Conservation (phyloP, 2,113 vertebrate genomes). For the Canis aureus region DNA sequence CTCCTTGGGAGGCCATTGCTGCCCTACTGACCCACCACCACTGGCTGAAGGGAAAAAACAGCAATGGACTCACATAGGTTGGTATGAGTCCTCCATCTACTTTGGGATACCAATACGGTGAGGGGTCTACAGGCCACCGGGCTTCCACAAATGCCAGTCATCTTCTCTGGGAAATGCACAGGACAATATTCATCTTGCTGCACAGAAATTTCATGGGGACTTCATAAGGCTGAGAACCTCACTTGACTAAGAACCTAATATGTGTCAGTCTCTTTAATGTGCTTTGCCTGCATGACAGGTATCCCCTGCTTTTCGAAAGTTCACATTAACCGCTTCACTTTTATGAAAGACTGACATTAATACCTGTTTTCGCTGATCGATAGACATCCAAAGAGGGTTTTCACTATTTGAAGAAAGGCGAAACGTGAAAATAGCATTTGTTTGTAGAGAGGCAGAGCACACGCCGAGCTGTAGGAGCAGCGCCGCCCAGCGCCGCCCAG, state of each 20-base stretch:
- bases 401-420: not conserved
- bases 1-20: not conserved
- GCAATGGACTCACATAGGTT: not conserved
- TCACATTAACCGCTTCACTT: not conserved
- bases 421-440: not conserved
- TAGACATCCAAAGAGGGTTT: not conserved
- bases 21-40: not conserved
- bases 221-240: not conserved
- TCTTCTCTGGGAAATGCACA: not conserved
- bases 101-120: not conserved
- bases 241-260: not conserved
- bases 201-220: not conserved
- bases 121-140: not conserved
- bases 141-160: not conserved
- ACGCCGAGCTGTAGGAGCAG: not conserved
- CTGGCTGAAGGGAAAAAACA: not conserved
- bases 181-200: not conserved
- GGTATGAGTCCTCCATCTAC: accelerated
- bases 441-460: not conserved
- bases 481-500: not conserved
- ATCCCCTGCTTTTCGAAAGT: not conserved
- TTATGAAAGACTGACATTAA: not conserved
- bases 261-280: not conserved
- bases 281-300: not conserved
- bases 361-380: not conserved